These are phyloP conservation scores for Aphelocoma coerulescens DNA, from an alignment of 2,113 vertebrate species.

Conservation along the genomic window DNA sequence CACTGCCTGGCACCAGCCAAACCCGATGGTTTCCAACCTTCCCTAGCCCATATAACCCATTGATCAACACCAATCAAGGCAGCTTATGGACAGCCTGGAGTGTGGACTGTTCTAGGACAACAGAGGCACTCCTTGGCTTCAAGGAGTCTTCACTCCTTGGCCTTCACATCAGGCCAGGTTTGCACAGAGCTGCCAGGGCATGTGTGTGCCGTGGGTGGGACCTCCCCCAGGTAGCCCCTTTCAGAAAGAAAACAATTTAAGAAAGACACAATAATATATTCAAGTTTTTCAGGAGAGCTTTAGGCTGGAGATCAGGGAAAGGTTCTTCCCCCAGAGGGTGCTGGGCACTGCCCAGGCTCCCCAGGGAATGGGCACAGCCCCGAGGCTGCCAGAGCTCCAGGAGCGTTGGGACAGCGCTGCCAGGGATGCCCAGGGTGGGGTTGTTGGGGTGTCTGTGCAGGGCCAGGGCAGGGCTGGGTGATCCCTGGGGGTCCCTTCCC, in stretches of 20 bases:
- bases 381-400: neutral
- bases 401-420: neutral
- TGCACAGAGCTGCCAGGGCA: neutral
- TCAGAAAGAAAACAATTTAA: neutral
- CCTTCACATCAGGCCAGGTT: neutral
- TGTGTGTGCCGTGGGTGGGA: neutral
- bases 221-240: neutral
- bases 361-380: neutral
- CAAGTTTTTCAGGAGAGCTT: neutral
- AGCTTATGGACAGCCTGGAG: neutral
- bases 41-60: neutral
- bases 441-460: neutral
- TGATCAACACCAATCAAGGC: neutral
- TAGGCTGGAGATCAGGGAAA: neutral
- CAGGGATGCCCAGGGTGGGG: neutral
- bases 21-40: neutral
- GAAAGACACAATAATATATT: neutral
- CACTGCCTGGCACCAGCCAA: neutral
- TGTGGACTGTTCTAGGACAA: neutral
- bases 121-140: neutral
- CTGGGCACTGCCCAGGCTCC: neutral
- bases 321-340: neutral
- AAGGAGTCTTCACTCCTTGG: neutral
- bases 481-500: neutral
- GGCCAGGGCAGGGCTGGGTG: fast-evolving